Evolutionary conservation across 2,113 vertebrate genomes (phyloP).

Genomic region (Pterocles gutturalis): DNA sequence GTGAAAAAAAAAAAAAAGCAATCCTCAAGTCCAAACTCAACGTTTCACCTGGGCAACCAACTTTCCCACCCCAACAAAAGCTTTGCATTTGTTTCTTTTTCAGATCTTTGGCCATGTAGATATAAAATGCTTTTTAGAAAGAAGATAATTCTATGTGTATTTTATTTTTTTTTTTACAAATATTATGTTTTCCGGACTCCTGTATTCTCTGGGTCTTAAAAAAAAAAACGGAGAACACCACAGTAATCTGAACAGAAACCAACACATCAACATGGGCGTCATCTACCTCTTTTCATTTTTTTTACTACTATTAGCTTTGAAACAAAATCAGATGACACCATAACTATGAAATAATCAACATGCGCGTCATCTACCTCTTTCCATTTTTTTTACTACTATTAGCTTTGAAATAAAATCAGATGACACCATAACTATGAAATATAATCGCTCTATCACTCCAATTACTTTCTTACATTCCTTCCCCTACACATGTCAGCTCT

Average conservation of each 20-base stretch:
- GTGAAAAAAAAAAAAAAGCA: background rate
- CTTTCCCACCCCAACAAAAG: background rate
- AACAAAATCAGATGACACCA: background rate
- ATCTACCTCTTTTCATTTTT: too few relatives aligned
- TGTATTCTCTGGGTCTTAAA: too few relatives aligned
- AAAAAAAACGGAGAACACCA: background rate
- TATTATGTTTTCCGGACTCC: background rate
- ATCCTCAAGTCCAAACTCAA: background rate
- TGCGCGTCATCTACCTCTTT: too few relatives aligned
- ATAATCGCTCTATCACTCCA: background rate
- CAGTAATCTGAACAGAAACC: background rate
- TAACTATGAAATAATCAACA: background rate
- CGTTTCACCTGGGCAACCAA: background rate
- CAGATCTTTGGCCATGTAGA: rapidly evolving
- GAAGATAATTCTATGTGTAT: background rate
- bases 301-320: too few relatives aligned
- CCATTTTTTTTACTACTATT: background rate
- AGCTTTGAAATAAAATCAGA: background rate
- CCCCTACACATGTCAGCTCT: background rate
- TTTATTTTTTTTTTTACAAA: background rate
- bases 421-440: background rate
- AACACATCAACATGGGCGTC: background rate
- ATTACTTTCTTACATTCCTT: background rate
- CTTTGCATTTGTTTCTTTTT: background rate
- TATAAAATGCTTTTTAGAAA: background rate